These are phyloP conservation scores for Meloidogyne chitwoodi DNA, from an alignment of 1,140 invertebrate species.

Conservation along the genomic window DNA sequence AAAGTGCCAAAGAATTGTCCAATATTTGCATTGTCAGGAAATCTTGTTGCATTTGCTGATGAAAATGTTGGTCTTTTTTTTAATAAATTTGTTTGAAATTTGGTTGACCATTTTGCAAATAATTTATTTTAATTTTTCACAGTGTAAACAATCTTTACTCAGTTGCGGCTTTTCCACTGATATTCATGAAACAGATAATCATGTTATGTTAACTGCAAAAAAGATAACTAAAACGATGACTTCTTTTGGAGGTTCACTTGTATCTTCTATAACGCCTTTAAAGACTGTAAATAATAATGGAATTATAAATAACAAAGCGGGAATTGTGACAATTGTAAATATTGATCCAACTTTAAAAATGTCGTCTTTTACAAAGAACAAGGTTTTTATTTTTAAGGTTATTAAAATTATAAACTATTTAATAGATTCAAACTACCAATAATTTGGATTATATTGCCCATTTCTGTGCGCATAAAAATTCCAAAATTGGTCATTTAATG, in stretches of 20 bases:
- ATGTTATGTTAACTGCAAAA: not conserved
- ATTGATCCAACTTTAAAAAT: not conserved
- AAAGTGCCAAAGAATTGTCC: constrained; percentile 70
- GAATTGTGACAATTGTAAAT: not conserved
- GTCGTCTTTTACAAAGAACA: not conserved
- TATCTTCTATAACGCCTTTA: constrained; percentile 57
- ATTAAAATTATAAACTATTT: not conserved
- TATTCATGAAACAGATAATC: not conserved
- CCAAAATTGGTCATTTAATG: constrained; percentile 77
- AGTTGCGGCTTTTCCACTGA: not conserved
- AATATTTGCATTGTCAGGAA: constrained; percentile 80
- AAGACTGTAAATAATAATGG: constrained; percentile 11
- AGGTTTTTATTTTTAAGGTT: constrained; percentile 58
- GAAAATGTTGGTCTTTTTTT: constrained; percentile 64
- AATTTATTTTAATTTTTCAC: not conserved
- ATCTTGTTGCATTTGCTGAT: constrained; percentile 74
- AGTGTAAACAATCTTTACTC: not conserved
- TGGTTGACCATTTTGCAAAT: not conserved
- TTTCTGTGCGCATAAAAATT: constrained; percentile 81
- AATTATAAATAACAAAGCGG: not conserved
- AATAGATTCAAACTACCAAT: not conserved
- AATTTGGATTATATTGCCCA: constrained; percentile 75
- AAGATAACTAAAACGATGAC: constrained; percentile 63
- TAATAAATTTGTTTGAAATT: not conserved
- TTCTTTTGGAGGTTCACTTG: constrained; percentile 86